Base-by-base conservation (phyloP, 2,888 invertebrate species). In the Nephrotoma flavescens region DNA sequence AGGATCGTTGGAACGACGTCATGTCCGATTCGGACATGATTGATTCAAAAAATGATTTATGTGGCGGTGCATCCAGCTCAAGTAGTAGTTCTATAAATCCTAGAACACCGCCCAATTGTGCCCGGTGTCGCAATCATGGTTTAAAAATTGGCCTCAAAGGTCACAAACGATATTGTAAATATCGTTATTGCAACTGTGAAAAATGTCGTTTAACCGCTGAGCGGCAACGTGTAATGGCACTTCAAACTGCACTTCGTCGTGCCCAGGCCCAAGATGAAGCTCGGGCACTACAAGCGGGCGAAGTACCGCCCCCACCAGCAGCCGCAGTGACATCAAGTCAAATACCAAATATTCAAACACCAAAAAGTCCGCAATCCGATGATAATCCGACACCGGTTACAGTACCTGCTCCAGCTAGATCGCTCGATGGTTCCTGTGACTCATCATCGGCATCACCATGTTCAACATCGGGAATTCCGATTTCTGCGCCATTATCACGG, bases 121-220 rank as follows among this genome's bases (percentile, higher is more conserved):
- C 97, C 84, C 95, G 97, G 42, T 98, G 98, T 92, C 94, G 97
- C 87, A 98, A 98, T 93, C 98, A 98, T 92, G 94, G 96, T n/a
- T 93, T 96, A 90, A 96, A 96, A 91, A 95, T 97, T 88, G 95
- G 95, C 91, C 93, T 98, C 88, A 97, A 97, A 92, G 97, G 97
- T 15, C 98, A 98, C 93, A 98, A 98, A 91, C 94, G 97, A 44
- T 97, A 97, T 92, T 98, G 98, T 93, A 94, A 95, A 90, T 97
- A 94, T 92, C 95, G 96, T 88, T 93, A 94, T 90, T 98, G 98
- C 92, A 94, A 93, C 88, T 98, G 98, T 92, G 95, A 95, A 88
- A 96, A 96, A 92, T 98, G 98, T 91, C 94, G 95, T 88, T 92
- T 97, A 87, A 97, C 97, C 0, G 96, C 96, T 0, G 97, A 97